Conservation (phyloP, 2,888 invertebrate species). For the Agriopis marginaria region DNA sequence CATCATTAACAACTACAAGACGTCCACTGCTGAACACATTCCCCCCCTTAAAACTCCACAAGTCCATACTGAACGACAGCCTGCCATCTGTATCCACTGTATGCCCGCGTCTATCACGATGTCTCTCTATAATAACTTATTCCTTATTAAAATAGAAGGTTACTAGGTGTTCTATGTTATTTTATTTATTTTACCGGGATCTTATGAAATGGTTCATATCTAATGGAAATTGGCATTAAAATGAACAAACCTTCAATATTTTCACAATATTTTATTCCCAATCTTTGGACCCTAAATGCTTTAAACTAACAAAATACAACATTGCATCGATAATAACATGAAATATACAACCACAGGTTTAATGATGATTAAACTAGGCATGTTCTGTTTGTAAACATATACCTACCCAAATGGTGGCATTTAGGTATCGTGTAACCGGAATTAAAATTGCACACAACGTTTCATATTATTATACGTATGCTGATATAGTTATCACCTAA, state of each 20-base stretch:
- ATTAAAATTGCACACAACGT: slow-evolving; percentile 24
- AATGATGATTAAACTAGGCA: slow-evolving; percentile 11
- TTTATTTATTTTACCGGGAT: too few relatives aligned
- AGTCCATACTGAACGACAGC: too few relatives aligned
- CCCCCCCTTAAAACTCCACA: too few relatives aligned
- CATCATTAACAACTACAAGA: too few relatives aligned
- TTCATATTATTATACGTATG: slow-evolving; percentile 33
- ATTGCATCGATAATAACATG: slow-evolving; percentile 69
- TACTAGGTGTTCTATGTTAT: too few relatives aligned
- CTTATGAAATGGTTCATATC: background rate
- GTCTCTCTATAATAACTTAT: too few relatives aligned
- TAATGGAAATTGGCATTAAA: slow-evolving; percentile 44
- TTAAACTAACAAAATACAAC: slow-evolving; percentile 88
- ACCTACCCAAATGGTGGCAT: slow-evolving; percentile 8
- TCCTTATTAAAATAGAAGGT: too few relatives aligned
- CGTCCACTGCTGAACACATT: too few relatives aligned
- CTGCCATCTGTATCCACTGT: too few relatives aligned
- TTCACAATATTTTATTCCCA: slow-evolving; percentile 90
- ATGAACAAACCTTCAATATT: slow-evolving; percentile 76
- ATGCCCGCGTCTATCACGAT: too few relatives aligned
- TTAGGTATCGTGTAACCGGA: slow-evolving; percentile 7
- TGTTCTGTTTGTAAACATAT: slow-evolving; percentile 10
- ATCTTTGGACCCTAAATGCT: slow-evolving; percentile 91
- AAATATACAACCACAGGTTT: slow-evolving; percentile 25
- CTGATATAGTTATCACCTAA: slow-evolving; percentile 17